Percentiles rank a stretch among this genome's conserved stretches.
Evolutionary conservation across 2,113 vertebrate genomes (phyloP).

Genomic region (Sylvietta virens): DNA sequence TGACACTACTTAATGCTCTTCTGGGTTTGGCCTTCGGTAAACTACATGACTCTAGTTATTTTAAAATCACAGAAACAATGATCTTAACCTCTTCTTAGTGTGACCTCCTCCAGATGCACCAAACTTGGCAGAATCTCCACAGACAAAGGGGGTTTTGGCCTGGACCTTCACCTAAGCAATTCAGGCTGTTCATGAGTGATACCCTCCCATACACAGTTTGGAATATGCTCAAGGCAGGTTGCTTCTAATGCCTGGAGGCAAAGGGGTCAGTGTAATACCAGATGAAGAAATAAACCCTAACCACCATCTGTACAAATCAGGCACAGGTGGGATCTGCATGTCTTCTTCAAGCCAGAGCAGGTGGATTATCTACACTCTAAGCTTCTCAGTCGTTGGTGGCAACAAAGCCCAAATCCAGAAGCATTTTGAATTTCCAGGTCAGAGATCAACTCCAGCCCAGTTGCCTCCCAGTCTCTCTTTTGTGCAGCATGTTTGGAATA

Average conservation of each 20-base stretch:
- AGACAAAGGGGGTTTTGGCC: neutral
- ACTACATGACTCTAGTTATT: neutral
- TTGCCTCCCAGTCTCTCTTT: neutral
- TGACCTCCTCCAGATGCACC: neutral
- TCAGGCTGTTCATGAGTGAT: neutral
- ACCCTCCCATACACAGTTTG: neutral
- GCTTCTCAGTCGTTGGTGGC: accelerated
- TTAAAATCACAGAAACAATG: neutral
- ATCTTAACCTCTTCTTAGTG: neutral
- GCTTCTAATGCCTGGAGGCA: neutral
- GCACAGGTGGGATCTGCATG: neutral
- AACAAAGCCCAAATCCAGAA: neutral
- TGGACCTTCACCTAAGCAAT: neutral
- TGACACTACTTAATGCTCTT: neutral
- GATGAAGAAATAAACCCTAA: neutral
- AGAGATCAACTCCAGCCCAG: neutral
- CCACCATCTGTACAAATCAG: neutral
- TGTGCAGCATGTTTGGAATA: accelerated
- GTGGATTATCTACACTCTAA: neutral
- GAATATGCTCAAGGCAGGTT: neutral
- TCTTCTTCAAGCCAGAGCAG: neutral
- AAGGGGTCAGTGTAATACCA: neutral
- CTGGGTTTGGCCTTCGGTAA: neutral
- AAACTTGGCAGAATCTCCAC: neutral
- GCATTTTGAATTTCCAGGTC: neutral